phyloP scores from a whole-genome alignment of 2,113 vertebrate species.

The Helogale parvula region DNA sequence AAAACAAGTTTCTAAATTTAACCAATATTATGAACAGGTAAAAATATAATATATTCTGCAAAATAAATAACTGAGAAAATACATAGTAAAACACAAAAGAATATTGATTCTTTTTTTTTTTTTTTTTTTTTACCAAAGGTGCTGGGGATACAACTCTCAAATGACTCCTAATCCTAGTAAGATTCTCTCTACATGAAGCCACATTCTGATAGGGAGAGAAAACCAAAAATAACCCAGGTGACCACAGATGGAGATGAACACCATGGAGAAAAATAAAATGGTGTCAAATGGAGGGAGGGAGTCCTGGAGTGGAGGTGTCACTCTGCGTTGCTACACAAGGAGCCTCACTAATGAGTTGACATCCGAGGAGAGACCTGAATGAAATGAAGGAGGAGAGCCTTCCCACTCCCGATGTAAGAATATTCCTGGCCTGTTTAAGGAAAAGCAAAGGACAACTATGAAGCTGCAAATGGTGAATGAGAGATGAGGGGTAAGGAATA shows the following conservation, averaged over 20 bases:
- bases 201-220: background rate
- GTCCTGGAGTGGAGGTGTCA: background rate
- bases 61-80: background rate
- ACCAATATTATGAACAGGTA: background rate
- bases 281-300: background rate
- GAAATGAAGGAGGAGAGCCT: background rate
- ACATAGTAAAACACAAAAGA: background rate
- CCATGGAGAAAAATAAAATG: background rate
- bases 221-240: background rate
- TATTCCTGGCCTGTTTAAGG: background rate
- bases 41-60: background rate
- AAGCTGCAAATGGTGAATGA: background rate
- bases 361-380: background rate
- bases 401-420: background rate
- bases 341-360: background rate
- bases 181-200: background rate
- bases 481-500: background rate
- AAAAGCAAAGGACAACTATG: background rate
- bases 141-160: background rate
- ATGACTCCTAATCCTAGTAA: background rate
- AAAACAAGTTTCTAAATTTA: background rate
- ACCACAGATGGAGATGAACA: background rate
- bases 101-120: background rate
- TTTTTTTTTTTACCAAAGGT: background rate
- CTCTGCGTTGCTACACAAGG: background rate